Evolutionary conservation across 1,140 invertebrate genomes (phyloP).

Genomic region (Bradynema listronoti): DNA sequence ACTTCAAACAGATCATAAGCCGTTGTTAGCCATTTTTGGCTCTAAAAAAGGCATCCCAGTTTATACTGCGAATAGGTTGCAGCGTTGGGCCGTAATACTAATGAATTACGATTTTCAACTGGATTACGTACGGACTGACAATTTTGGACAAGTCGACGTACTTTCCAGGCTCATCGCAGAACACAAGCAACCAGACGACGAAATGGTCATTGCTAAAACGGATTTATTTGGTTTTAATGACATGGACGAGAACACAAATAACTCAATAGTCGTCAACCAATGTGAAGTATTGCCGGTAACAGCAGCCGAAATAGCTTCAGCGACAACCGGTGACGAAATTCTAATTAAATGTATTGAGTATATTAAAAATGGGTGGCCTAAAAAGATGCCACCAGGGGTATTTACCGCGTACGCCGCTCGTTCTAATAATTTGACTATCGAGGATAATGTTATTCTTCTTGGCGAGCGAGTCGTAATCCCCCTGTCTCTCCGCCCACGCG

Average conservation of each 20-base stretch:
- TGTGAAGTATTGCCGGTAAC: slow-evolving; percentile 1
- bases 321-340: background rate
- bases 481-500: slow-evolving; percentile 47
- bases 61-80: slow-evolving; percentile 16
- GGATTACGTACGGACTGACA: slow-evolving; percentile 10
- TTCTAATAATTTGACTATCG: too few relatives aligned
- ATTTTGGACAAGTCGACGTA: slow-evolving; percentile 15
- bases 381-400: background rate
- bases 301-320: background rate
- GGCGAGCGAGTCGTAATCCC: slow-evolving; percentile 59
- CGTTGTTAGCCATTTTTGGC: slow-evolving; percentile 18
- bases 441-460: slow-evolving; percentile 32
- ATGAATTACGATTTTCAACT: slow-evolving; percentile 12
- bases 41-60: slow-evolving; percentile 18
- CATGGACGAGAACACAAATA: slow-evolving; percentile 8
- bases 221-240: too few relatives aligned
- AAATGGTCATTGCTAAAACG: slow-evolving; percentile 17
- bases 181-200: background rate
- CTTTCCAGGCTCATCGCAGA: slow-evolving; percentile 15
- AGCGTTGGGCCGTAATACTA: slow-evolving; percentile 18
- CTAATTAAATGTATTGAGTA: background rate
- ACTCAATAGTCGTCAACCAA: background rate
- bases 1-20: slow-evolving; percentile 19
- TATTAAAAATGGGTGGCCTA: background rate
- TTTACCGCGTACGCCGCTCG: too few relatives aligned